Conservation (phyloP, 2,888 invertebrate genomes). For the Trisateles emortualis region DNA sequence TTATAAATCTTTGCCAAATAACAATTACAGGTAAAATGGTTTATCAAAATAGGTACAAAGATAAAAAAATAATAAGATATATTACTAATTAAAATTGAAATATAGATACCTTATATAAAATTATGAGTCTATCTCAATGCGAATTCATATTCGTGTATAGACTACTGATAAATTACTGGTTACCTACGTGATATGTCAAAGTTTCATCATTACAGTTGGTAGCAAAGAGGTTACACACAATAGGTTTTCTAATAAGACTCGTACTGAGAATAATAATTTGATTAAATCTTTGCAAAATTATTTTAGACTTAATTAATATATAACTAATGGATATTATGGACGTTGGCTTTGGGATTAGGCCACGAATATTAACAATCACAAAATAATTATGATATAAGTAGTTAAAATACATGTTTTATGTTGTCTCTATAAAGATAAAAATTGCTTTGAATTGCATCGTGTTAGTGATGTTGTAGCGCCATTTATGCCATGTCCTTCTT, state of each 20-base stretch:
- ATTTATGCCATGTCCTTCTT: no score
- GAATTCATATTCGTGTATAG: constrained; percentile 51
- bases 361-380: background rate
- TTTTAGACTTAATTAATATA: constrained; percentile 36
- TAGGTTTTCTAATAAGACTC: constrained; percentile 41
- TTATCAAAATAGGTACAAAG: background rate
- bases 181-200: constrained; percentile 56
- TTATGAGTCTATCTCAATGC: constrained; percentile 50
- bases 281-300: constrained; percentile 30
- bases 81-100: constrained; percentile 17
- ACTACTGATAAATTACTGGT: constrained; percentile 58
- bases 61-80: no score
- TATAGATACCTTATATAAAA: constrained; percentile 12
- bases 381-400: background rate
- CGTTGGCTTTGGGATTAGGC: background rate
- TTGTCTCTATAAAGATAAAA: background rate
- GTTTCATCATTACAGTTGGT: constrained; percentile 41
- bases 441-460: no score
- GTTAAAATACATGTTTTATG: no score
- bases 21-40: no score
- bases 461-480: no score
- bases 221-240: constrained; percentile 37
- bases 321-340: constrained; percentile 5
- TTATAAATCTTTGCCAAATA: no score
- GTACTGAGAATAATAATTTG: constrained; percentile 40